Evolutionary conservation across 2,113 vertebrate genomes (phyloP), one percentile per base, ranked within the genome.

Genomic region (Ovis canadensis): DNA sequence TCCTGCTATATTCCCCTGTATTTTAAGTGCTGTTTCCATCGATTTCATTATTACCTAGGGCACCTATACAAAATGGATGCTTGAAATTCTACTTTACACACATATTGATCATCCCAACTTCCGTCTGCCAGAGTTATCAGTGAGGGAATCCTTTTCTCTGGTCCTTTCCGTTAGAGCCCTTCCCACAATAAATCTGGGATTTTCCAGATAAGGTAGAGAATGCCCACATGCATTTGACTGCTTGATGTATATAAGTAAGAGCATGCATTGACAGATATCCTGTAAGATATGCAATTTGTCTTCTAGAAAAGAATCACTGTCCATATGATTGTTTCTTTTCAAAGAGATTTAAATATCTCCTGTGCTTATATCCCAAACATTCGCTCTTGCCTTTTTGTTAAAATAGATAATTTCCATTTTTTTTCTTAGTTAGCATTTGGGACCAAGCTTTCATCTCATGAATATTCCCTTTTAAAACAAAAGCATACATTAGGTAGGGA

Each of bases 281-380:
- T 77, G 2, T 16, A 78, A n/a, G 62, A 71, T 52, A 21, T 1
- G 3, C 19, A 33, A 13, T 55, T 82, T 54, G 29, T 96, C 88
- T 74, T 23, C 80, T 52, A 77, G 40, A 59, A 87, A 31, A 89
- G 9, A 29, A 74, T 93, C 33, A 48, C 43, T 60, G 11, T 74
- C 36, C 31, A 16, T 74, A 17, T 29, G 14, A 95, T 57, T 95
- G 9, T 55, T 87, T 87, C 59, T 92, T 96, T 97, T 95, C 85
- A 81, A 87, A 81, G 64, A 83, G 33, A 91, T 71, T 60, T 77
- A 88, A 88, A 48, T 83, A 88, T 45, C 3, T 48, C 52, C 62
- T 62, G 40, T 31, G 9, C 52, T 90, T 93, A 88, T 64, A 93
- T 90, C 33, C 48, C 48, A 82, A 90, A 94, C 23, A 94, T 92